A percentile compares a stretch with the other conserved stretches of the same genome.
These are phyloP conservation scores for Zeuzera pyrina DNA, from an alignment of 2,888 invertebrate species.

Conservation along the genomic window DNA sequence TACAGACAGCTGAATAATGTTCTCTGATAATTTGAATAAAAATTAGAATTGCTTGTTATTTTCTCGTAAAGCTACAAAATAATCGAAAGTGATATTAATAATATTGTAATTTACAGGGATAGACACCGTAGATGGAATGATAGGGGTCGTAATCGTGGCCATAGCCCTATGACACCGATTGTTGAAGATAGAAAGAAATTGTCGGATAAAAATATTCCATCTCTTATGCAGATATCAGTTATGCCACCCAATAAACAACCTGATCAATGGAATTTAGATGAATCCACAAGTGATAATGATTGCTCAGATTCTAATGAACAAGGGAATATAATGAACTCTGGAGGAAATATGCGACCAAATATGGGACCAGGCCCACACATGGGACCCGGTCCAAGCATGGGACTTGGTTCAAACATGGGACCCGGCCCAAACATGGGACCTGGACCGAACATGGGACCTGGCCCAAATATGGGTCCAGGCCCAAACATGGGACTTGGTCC, in stretches of 20 bases:
- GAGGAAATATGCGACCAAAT: conserved; percentile 18
- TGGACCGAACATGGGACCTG: conserved; percentile 1
- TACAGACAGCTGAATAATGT: too few species aligned
- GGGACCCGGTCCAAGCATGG: conserved; percentile 22
- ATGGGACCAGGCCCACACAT: conserved; percentile 19
- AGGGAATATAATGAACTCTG: conserved; percentile 10
- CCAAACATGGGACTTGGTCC: conserved; percentile 8
- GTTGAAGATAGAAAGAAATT: conserved; percentile 41
- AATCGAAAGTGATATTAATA: neutral
- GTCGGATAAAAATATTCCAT: conserved; percentile 34
- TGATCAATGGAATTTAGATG: conserved; percentile 33
- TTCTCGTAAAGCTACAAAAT: too few species aligned
- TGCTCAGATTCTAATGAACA: conserved; percentile 36
- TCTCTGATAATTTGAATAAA: neutral
- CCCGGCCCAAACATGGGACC: conserved; percentile 16
- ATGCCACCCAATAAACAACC: conserved; percentile 34
- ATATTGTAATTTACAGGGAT: conserved; percentile 29
- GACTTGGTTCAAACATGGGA: conserved; percentile 19
- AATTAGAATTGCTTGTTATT: neutral
- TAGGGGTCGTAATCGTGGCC: conserved; percentile 33
- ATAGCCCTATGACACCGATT: conserved; percentile 41
- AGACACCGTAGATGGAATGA: conserved; percentile 47
- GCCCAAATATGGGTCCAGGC: conserved; percentile 7
- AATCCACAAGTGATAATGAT: conserved; percentile 21
- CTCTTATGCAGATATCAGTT: conserved; percentile 52